Conservation (phyloP, 2,797 vertebrate species). For the Enteromius viviparus region DNA sequence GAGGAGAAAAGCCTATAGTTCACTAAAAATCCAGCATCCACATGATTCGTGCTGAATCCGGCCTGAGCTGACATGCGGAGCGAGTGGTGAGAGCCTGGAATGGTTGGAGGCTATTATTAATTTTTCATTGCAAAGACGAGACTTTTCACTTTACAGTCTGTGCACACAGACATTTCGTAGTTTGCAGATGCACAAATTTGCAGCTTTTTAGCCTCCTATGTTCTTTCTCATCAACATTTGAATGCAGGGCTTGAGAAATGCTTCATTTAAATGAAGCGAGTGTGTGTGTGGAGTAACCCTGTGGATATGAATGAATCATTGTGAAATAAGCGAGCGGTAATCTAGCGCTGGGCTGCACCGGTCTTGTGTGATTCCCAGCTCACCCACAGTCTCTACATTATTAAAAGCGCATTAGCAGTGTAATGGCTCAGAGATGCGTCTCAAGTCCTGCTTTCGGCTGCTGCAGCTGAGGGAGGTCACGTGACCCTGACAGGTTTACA, state of each 20-base stretch:
- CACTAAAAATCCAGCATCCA: background rate
- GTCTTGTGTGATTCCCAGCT: conserved; percentile 46
- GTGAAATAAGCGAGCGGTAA: conserved; percentile 47
- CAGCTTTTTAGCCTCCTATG: background rate
- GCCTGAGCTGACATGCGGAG: background rate
- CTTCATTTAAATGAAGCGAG: conserved; percentile 17
- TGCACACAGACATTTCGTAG: background rate
- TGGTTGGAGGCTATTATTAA: conserved; percentile 7
- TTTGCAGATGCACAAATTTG: background rate
- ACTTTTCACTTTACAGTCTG: background rate
- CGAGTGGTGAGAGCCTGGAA: background rate
- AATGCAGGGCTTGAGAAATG: conserved; percentile 11
- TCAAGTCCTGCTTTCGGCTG: conserved; percentile 22
- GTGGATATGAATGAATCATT: conserved; percentile 58
- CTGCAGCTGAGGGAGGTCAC: conserved; percentile 6
- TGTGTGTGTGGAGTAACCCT: conserved; percentile 5
- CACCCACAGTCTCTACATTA: conserved; percentile 55
- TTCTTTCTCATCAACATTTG: background rate
- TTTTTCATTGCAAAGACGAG: conserved; percentile 18
- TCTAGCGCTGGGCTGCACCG: conserved; percentile 38
- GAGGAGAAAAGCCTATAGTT: no score
- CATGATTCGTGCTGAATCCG: background rate
- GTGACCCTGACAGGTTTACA: background rate
- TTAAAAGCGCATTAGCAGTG: conserved; percentile 57
- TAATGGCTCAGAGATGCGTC: conserved; percentile 49